These are phyloP conservation scores for Caenorhabditis doughertyi DNA, from an alignment of 2,888 invertebrate species.

Conservation along the genomic window DNA sequence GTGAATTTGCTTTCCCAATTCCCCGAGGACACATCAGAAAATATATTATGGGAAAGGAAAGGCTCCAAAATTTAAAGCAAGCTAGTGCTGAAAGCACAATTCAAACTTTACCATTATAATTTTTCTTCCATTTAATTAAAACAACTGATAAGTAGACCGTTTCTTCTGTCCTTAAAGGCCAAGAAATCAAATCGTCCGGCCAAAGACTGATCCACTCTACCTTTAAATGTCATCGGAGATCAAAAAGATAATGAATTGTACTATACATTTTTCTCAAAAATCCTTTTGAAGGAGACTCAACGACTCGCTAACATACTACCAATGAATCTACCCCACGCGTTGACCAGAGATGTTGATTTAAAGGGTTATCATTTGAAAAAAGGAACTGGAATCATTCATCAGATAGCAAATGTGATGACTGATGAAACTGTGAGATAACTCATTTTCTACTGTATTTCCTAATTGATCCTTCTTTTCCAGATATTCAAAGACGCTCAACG, in stretches of 20 bases:
- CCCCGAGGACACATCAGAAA: not conserved
- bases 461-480: conserved; percentile 22
- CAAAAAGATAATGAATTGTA: not conserved
- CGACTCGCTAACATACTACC: conserved; percentile 67
- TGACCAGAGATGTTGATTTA: conserved; percentile 52
- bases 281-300: conserved; percentile 68
- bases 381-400: conserved; percentile 64
- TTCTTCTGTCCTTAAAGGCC: no score
- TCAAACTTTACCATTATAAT: no score
- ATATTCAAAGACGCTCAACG: conserved; percentile 70
- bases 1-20: no score
- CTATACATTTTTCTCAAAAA: not conserved
- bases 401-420: conserved; percentile 66
- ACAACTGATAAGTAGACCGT: no score
- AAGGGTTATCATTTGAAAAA: conserved; percentile 55
- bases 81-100: no score
- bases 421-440: conserved; percentile 58
- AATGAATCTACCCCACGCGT: conserved; percentile 59
- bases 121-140: no score
- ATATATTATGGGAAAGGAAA: not conserved
- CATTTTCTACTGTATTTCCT: not conserved
- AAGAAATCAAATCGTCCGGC: conserved; percentile 1
- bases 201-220: not conserved
- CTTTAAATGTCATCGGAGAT: conserved; percentile 17
- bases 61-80: no score